These are phyloP conservation scores for Cheilosia vernalis DNA, from an alignment of 2,888 invertebrate genomes.

Conservation along the genomic window DNA sequence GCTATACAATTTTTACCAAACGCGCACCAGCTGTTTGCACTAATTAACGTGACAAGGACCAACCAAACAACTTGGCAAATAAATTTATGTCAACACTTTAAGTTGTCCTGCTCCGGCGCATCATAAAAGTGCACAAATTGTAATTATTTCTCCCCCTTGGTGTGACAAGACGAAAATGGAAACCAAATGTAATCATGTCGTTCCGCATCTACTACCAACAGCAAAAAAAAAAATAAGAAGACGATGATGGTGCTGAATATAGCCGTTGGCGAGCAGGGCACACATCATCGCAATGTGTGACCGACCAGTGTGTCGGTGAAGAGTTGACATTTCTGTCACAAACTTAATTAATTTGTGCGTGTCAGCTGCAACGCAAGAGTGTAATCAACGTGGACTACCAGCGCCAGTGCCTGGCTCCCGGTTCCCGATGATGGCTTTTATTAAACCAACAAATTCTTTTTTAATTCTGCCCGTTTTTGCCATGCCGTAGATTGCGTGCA, in stretches of 20 bases:
- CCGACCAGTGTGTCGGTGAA: conserved; percentile 36
- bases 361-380: conserved; percentile 64
- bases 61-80: conserved; percentile 46
- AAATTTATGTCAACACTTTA: conserved; percentile 51
- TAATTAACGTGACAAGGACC: conserved; percentile 47
- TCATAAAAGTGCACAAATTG: conserved; percentile 52
- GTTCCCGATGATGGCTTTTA: conserved; percentile 20
- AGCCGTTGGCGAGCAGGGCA: conserved; percentile 37
- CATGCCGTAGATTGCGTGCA: conserved; percentile 47
- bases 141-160: conserved; percentile 38
- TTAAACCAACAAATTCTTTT: conserved; percentile 47
- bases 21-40: conserved; percentile 20
- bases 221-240: not conserved
- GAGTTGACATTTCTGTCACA: conserved; percentile 64
- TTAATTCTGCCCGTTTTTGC: conserved; percentile 16
- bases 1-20: not conserved
- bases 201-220: conserved; percentile 14
- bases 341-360: conserved; percentile 68
- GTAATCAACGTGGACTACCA: conserved; percentile 52
- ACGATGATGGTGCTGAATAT: conserved; percentile 24
- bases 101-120: conserved; percentile 13
- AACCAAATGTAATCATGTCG: conserved; percentile 38
- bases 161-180: conserved; percentile 3
- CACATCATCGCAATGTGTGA: conserved; percentile 47
- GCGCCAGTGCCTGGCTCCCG: conserved; percentile 18